These are phyloP conservation scores for Dreissena rostriformis DNA, from an alignment of 1,140 invertebrate genomes.

Conservation along the genomic window DNA sequence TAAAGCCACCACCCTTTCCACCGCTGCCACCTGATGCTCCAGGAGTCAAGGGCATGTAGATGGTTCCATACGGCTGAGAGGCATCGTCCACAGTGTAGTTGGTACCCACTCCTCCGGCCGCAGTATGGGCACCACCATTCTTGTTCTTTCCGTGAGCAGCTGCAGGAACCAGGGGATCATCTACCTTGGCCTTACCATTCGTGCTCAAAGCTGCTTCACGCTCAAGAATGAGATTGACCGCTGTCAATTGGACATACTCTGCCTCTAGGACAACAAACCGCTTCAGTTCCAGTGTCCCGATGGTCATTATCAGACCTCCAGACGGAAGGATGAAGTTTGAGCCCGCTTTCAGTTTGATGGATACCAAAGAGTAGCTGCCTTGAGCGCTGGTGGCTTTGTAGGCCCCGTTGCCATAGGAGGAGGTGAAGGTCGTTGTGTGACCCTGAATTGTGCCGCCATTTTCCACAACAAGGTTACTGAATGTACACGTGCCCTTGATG, in stretches of 20 bases:
- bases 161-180: constrained; percentile 50
- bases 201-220: constrained; percentile 66
- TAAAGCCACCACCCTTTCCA: constrained; percentile 67
- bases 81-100: constrained; percentile 42
- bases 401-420: constrained; percentile 58
- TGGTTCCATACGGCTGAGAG: constrained; percentile 66
- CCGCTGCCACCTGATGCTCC: constrained; percentile 67
- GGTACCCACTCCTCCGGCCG: constrained; percentile 65
- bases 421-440: constrained; percentile 69
- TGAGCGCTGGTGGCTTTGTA: constrained; percentile 57
- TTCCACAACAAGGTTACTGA: constrained; percentile 69
- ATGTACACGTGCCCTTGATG: constrained; percentile 67
- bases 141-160: constrained; percentile 52
- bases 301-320: constrained; percentile 61
- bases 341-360: constrained; percentile 64
- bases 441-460: constrained; percentile 61
- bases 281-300: constrained; percentile 69
- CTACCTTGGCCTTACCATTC: constrained; percentile 51
- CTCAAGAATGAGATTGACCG: constrained; percentile 65
- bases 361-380: constrained; percentile 63
- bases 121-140: constrained; percentile 71
- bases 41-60: constrained; percentile 61
- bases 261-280: constrained; percentile 63
- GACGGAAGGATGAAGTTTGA: constrained; percentile 58
- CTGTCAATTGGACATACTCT: constrained; percentile 64